Base-by-base conservation (phyloP, 2,797 vertebrate species). In the Ibycter americanus region DNA sequence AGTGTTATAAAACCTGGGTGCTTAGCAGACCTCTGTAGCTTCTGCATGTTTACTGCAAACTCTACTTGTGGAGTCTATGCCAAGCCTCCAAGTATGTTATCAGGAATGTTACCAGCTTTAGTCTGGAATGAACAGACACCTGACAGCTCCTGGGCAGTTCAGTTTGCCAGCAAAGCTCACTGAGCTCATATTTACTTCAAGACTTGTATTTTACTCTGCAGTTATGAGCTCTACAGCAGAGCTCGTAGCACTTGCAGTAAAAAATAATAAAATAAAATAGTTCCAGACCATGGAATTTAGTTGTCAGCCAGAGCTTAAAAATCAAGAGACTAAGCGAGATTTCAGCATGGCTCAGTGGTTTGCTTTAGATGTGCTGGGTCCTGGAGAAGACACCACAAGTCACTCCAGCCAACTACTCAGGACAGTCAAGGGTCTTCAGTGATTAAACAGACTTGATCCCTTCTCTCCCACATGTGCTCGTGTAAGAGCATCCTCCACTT, bases 51-150 rank as follows among this genome's bases (percentile, higher is more conserved):
- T 72, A 85, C 84, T 83, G 65, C 74, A 68, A 83, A 51, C 61
- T 85, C 74, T 40, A 34, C 68, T 90, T 10, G 78, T 23, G n/a
- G 83, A 83, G 67, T 10, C 65, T 15, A n/a, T 0, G 44, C 87
- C 92, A 96, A 89, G 36, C 32, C 92, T 95, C 78, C 84, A 49
- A 78, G 80, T 65, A 51, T 18, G 40, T 82, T 88, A 92, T 10
- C 92, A 91, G 92, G 76, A 94, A 76, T 9, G 40, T 82, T 47
- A 74, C 89, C 83, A 95, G 89, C 91, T 93, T 87, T 25, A 90
- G 58, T 34, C 54, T 90, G 93, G 65, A 83, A 81, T 0, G 1
- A 91, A 78, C 76, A 96, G 87, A 88, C 72, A 95, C 52, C 68
- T 70, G 77, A 77, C 68, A 90, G 90, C 73, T 91, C 91, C 73